Base-by-base conservation (phyloP, 2,113 vertebrate species). In the Tringa solitaria region DNA sequence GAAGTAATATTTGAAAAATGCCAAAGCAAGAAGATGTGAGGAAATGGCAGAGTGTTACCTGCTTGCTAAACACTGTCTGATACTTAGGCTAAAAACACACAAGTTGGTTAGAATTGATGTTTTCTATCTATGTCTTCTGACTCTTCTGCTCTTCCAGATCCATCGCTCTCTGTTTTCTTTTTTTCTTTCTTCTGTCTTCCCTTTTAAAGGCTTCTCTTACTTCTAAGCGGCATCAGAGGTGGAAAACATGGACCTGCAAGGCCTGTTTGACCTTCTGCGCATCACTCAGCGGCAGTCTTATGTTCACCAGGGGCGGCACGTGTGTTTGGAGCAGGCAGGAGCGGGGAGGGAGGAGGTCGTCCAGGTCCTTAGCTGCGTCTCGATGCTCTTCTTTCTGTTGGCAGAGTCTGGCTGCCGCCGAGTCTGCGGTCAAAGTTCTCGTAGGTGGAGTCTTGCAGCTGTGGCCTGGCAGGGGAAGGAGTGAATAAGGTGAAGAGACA, bases 401-500 rank as follows among this genome's bases (percentile, higher is more conserved):
- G 63, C 79, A 75, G 43, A 64, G 54, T 37, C 57, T 80, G 94
- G 60, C 57, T 22, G 41, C 76, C 2, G 1, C 94, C 26, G 5
- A 78, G 88, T 26, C 95, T 83, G 77, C 84, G 96, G 65, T 74
- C 96, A 45, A 96, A 90, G 51, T 98, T 98, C 95, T 98, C 98
- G 1, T 98, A 98, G 65, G 95, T 98, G 68, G 98, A 98, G 45
- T 98, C 98, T 21, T 95, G 97, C 39, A 37, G 78, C 67, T 96
- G 98, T 30, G 94, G 51, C 95, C 98, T 98, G 98, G 30, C 53
- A 51, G 89, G 8, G 37, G 61, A 70, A 98, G 53, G 57, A 4
- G 32, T 5, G 20, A 69, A 23, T 21, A 13, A 78, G 43, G 54
- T 76, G 28, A 96, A 83, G 77, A 22, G 6, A 4, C 1, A 0